phyloP scores from a whole-genome alignment of 2,113 vertebrate genomes.

The Dendrocopos noguchii region DNA sequence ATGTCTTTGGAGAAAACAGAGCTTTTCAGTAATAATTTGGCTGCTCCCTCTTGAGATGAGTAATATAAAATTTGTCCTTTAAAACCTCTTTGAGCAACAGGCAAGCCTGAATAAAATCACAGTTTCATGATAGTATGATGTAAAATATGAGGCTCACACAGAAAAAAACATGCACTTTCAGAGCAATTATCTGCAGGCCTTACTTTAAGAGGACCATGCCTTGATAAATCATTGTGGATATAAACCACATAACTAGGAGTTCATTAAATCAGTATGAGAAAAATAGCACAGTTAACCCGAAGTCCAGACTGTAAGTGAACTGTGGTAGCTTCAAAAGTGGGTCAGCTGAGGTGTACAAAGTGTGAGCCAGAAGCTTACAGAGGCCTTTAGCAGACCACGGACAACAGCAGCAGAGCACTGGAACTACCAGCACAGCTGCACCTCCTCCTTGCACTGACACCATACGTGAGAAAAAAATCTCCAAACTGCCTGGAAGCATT shows the following conservation, averaged over 20 bases:
- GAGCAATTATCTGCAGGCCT: not conserved
- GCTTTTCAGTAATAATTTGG: not conserved
- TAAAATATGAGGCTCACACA: not conserved
- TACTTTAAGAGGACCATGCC: not conserved
- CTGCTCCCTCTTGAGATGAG: not conserved
- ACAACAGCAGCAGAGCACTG: not conserved
- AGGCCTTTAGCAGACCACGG: not conserved
- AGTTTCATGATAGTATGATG: not conserved
- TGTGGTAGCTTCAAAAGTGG: not conserved
- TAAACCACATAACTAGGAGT: not conserved
- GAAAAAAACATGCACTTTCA: not conserved
- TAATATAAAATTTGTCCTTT: not conserved
- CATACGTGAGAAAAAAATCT: accelerated
- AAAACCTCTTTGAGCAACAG: not conserved
- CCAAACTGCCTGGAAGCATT: not conserved
- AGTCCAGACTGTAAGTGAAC: not conserved
- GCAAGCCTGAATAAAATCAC: not conserved
- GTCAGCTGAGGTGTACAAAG: not conserved
- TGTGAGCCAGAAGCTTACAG: not conserved
- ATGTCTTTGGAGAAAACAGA: not conserved
- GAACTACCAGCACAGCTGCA: not conserved
- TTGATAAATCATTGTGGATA: not conserved
- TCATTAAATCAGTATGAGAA: not conserved
- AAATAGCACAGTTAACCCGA: not conserved
- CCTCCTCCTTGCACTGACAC: not conserved